These are phyloP conservation scores for Andrena marginata DNA, from an alignment of 2,888 invertebrate species.

Conservation along the genomic window DNA sequence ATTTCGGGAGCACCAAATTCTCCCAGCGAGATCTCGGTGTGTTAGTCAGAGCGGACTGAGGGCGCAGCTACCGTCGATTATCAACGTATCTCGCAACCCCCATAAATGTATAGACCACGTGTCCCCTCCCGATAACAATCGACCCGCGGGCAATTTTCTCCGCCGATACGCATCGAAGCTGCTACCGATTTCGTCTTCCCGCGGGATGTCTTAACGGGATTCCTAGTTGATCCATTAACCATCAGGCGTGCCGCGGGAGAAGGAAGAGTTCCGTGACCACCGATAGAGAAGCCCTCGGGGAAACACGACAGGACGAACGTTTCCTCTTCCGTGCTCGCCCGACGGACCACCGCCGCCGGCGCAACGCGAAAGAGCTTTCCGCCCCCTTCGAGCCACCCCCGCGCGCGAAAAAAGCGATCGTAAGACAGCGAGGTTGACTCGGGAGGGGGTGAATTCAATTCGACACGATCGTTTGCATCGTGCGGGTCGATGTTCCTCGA, in stretches of 20 bases:
- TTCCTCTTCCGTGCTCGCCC: constrained; percentile 11
- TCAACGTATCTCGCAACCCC: not conserved
- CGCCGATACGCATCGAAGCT: constrained; percentile 12
- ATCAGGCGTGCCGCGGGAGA: constrained; percentile 51
- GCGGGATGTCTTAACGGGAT: constrained; percentile 45
- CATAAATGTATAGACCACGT: constrained; percentile 1
- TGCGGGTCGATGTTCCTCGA: constrained; percentile 5
- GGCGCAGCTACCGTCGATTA: not conserved
- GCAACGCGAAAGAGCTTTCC: constrained; percentile 8
- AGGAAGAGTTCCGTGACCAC: constrained; percentile 57
- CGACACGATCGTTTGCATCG: constrained; percentile 52
- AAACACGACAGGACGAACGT: constrained; percentile 31
- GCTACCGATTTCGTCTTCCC: not conserved
- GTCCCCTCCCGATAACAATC: constrained; percentile 24
- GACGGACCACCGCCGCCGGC: constrained; percentile 38
- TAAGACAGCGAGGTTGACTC: not conserved
- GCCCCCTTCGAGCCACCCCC: not conserved
- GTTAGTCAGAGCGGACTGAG: too few species aligned
- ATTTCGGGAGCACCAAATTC: too few species aligned
- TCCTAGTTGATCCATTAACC: constrained; percentile 60
- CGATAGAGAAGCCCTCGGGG: constrained; percentile 54
- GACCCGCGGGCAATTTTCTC: constrained; percentile 21
- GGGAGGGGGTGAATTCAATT: constrained; percentile 50
- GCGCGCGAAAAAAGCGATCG: not conserved
- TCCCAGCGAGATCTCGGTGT: too few species aligned